Percentiles rank a stretch among this genome's conserved stretches.
These are phyloP conservation scores for Cryptocephalus primarius DNA, from an alignment of 2,888 invertebrate genomes.

Conservation along the genomic window DNA sequence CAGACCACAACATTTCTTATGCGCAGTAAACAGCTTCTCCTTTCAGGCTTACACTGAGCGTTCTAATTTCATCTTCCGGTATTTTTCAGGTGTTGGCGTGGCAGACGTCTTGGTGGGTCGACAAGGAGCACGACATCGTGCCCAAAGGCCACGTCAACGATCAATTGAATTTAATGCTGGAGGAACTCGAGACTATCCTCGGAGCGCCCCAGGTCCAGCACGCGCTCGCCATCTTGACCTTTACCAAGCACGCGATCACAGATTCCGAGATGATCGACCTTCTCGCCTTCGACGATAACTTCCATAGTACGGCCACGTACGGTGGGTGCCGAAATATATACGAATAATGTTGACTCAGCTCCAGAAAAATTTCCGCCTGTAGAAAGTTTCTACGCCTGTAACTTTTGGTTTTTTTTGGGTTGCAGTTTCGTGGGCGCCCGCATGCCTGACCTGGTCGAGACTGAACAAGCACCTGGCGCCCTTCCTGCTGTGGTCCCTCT, in stretches of 20 bases:
- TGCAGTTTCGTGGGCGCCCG: conserved; percentile 58
- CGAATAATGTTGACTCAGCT: conserved; percentile 5
- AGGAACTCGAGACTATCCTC: conserved; percentile 56
- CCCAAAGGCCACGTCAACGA: conserved; percentile 46
- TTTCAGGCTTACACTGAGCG: too few relatives aligned
- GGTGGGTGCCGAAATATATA: conserved; percentile 36
- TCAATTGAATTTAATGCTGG: conserved; percentile 56
- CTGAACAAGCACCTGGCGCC: conserved; percentile 53
- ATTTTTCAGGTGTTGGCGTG: conserved; percentile 45
- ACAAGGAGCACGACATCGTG: conserved; percentile 44
- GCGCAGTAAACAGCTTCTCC: too few relatives aligned
- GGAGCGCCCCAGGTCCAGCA: conserved; percentile 53
- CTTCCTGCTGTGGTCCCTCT: conserved; percentile 51
- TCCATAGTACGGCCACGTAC: conserved; percentile 52
- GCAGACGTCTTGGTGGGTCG: conserved; percentile 50
- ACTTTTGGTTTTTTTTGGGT: too few relatives aligned
- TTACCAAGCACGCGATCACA: conserved; percentile 66
- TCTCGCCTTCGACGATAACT: conserved; percentile 51
- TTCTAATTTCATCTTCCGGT: neutral
- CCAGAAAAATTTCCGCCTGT: conserved; percentile 3
- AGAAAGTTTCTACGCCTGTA: too few relatives aligned
- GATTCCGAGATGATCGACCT: conserved; percentile 72
- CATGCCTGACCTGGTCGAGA: conserved; percentile 56
- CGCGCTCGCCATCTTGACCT: conserved; percentile 61
- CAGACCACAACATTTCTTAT: too few relatives aligned